Base-by-base conservation (phyloP, 2,797 vertebrate genomes). In the Mustela erminea region DNA sequence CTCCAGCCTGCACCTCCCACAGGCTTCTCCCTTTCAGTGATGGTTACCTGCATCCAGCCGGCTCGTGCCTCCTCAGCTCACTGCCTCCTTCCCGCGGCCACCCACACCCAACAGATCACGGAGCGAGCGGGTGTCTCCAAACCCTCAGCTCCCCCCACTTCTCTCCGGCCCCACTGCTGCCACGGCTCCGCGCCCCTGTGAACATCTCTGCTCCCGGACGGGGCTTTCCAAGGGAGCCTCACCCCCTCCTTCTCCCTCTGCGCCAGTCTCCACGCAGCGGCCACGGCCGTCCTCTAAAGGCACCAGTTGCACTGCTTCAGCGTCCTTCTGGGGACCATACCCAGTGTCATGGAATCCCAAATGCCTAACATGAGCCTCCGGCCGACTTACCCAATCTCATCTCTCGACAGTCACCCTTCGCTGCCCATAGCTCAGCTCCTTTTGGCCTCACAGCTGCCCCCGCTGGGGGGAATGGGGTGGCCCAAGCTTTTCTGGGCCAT, bases 1-100 rank as follows among this genome's bases (percentile, higher is more conserved):
- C n/a, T 92, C 52, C 87, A 81, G 8, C 80, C 38, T 80, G 52
- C 27, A 87, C 87, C 74, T 97, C 94, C 95, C 92, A 94, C 81
- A 12, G 75, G 38, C 90, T 81, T 78, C 56, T 70, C 74, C 56
- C 23, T 68, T 70, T 29, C 77, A 25, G 21, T 64, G 93, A 94
- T 97, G 82, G 58, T 88, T 91, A 95, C 64, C 87, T 87, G 49
- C n/a, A 93, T 74, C 85, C 66, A 87, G 25, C 56, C 87, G 83
- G 74, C 15, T 43, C 66, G 85, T 68, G 95, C 2, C 38, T 41
- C 38, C 38, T 97, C 97, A 95, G 87, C 68, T 78, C 75, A 56
- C 68, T 82, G 75, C 82, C 78, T 94, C 66, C 75, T 75, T 92
- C 82, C 66, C 38, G 46, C 94, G 38, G 68, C 49, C 43, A 52